A percentile compares a stretch with the other conserved stretches of the same genome.
These are phyloP conservation scores for Azorinus chamasolen DNA, from an alignment of 2,888 invertebrate genomes.

Conservation along the genomic window DNA sequence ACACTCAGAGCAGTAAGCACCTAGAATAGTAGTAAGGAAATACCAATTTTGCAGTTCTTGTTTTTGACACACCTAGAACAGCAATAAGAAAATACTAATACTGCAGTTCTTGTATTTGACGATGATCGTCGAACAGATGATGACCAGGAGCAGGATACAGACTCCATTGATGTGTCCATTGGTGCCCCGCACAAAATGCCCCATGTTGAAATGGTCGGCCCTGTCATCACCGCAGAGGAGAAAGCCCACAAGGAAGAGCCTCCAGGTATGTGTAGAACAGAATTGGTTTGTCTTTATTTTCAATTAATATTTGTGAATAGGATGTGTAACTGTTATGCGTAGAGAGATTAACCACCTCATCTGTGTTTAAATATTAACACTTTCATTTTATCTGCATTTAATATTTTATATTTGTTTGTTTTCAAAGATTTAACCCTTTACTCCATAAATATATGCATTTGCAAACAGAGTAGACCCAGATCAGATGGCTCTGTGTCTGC, in stretches of 20 bases:
- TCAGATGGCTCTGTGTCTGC: too few relatives aligned
- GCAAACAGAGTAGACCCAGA: too few relatives aligned
- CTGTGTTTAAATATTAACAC: too few relatives aligned
- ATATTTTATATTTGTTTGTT: too few relatives aligned
- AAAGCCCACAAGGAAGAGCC: slow-evolving; percentile 71
- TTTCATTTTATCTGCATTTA: too few relatives aligned
- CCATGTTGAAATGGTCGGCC: slow-evolving; percentile 97
- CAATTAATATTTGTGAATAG: not conserved
- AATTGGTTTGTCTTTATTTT: not conserved
- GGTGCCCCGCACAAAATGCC: slow-evolving; percentile 91
- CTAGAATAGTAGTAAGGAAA: too few relatives aligned
- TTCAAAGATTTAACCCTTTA: too few relatives aligned
- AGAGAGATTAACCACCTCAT: too few relatives aligned
- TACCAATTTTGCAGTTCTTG: too few relatives aligned
- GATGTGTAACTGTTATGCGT: too few relatives aligned
- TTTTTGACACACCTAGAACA: slow-evolving; percentile 14
- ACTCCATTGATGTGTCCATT: slow-evolving; percentile 80
- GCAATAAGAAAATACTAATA: slow-evolving; percentile 73
- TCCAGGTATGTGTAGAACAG: slow-evolving; percentile 48
- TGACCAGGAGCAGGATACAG: slow-evolving; percentile 92
- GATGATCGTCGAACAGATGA: slow-evolving; percentile 88
- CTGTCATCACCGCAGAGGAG: slow-evolving; percentile 93
- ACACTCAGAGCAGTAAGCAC: too few relatives aligned
- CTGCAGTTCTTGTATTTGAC: slow-evolving; percentile 82
- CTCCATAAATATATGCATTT: too few relatives aligned